Evolutionary conservation across 2,113 vertebrate genomes (phyloP).

Genomic region (Sphaerodactylus townsendi): DNA sequence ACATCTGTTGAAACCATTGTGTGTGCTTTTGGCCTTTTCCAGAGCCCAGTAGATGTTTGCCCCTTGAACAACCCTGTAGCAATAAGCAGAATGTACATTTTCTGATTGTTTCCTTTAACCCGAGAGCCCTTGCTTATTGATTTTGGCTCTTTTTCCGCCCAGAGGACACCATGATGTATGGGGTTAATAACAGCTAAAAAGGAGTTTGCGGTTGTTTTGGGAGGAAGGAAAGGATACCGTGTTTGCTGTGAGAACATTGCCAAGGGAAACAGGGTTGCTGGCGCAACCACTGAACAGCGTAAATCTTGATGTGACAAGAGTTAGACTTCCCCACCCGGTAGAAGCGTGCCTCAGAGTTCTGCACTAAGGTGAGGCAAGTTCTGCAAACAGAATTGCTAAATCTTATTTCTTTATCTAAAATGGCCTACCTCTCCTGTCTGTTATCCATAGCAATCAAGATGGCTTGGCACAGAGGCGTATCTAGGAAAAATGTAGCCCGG

Average conservation of each 20-base stretch:
- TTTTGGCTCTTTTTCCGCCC: not conserved
- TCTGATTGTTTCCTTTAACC: fast-evolving
- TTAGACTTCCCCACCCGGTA: not conserved
- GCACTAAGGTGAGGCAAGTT: not conserved
- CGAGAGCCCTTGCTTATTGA: constrained; percentile 6
- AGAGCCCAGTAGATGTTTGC: not conserved
- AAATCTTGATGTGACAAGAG: not conserved
- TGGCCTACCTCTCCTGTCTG: too few species aligned
- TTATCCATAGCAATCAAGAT: too few species aligned
- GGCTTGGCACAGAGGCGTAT: too few species aligned
- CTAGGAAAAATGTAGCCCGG: too few species aligned
- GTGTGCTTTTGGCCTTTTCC: not conserved
- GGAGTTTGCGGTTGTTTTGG: not conserved
- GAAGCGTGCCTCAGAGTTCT: not conserved
- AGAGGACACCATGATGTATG: not conserved
- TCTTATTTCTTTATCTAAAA: not conserved
- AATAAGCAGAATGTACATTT: not conserved
- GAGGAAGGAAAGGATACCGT: fast-evolving
- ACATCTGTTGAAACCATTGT: not conserved
- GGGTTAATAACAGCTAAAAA: constrained; percentile 39
- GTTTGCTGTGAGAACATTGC: not conserved
- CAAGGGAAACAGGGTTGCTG: not conserved
- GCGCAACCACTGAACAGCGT: not conserved
- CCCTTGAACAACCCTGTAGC: fast-evolving
- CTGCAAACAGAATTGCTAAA: not conserved